Percentiles rank a stretch among this genome's conserved stretches.
phyloP scores from a whole-genome alignment of 2,113 vertebrate genomes.

The Trichomycterus rosablanca region DNA sequence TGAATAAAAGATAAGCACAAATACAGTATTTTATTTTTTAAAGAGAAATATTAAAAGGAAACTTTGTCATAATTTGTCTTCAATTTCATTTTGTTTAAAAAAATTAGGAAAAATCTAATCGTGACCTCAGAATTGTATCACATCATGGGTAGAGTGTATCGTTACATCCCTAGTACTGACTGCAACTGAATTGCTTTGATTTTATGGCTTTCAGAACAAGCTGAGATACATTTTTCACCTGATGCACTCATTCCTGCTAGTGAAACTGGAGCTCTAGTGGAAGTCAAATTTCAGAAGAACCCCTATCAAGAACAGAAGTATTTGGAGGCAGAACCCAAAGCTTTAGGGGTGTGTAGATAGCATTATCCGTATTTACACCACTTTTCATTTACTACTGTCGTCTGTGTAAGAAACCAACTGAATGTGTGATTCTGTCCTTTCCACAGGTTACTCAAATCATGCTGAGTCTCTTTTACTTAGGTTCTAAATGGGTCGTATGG shows the following conservation, averaged over 20 bases:
- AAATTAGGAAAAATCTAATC: no score
- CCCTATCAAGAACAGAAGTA: conserved; percentile 54
- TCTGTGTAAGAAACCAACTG: no score
- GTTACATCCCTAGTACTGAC: no score
- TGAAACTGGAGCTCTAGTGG: conserved; percentile 48
- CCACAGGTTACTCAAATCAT: conserved; percentile 62
- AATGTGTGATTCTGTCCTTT: neutral
- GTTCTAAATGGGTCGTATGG: neutral
- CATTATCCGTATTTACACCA: neutral
- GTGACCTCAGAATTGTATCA: no score
- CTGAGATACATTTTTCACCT: neutral
- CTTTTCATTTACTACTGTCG: neutral
- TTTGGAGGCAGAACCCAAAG: conserved; percentile 66
- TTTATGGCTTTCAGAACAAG: conserved; percentile 13
- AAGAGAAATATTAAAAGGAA: no score
- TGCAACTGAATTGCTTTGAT: neutral
- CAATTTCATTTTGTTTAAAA: no score
- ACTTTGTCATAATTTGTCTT: no score
- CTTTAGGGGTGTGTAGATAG: conserved; percentile 59
- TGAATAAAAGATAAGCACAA: no score
- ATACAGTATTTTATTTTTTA: no score
- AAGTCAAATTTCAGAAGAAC: conserved; percentile 59
- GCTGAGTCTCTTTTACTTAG: conserved; percentile 44
- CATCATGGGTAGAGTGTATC: no score
- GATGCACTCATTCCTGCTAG: neutral